Evolutionary conservation across 2,888 invertebrate species (phyloP).

Genomic region (Nephrocerus scutellatus): DNA sequence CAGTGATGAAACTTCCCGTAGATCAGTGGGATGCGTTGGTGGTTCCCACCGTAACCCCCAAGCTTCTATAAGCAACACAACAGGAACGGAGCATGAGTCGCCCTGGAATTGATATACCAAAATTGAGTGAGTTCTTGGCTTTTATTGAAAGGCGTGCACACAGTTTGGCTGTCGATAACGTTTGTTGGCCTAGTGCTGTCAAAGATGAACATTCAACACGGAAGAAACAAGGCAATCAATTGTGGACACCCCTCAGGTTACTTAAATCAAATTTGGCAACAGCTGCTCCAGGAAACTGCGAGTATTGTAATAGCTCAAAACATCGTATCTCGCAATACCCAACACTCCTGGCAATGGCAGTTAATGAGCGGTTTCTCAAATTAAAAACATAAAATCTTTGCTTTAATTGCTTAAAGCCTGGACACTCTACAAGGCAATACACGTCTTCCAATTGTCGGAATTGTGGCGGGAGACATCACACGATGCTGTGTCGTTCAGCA

Average conservation of each 20-base stretch:
- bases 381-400: constrained; percentile 9
- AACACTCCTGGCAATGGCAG: too few species aligned
- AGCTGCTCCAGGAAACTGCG: constrained; percentile 5
- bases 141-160: too few species aligned
- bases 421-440: constrained; percentile 9
- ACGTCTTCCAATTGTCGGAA: constrained; percentile 3
- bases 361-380: constrained; percentile 7
- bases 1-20: constrained; percentile 16
- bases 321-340: too few species aligned
- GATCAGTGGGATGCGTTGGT: constrained; percentile 14
- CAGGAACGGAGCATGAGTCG: constrained; percentile 5
- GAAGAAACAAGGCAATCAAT: too few species aligned
- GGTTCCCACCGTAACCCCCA: constrained; percentile 9
- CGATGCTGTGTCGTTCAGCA: constrained; percentile 3
- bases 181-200: too few species aligned
- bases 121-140: constrained; percentile 1
- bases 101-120: constrained; percentile 7
- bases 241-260: background rate
- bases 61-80: constrained; percentile 6
- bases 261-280: constrained; percentile 7
- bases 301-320: too few species aligned
- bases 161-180: too few species aligned
- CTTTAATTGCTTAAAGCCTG: constrained; percentile 12
- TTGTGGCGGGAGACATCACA: constrained; percentile 10
- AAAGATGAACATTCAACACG: too few species aligned